Conservation (phyloP, 2,113 vertebrate genomes). For the Anolis carolinensis region DNA sequence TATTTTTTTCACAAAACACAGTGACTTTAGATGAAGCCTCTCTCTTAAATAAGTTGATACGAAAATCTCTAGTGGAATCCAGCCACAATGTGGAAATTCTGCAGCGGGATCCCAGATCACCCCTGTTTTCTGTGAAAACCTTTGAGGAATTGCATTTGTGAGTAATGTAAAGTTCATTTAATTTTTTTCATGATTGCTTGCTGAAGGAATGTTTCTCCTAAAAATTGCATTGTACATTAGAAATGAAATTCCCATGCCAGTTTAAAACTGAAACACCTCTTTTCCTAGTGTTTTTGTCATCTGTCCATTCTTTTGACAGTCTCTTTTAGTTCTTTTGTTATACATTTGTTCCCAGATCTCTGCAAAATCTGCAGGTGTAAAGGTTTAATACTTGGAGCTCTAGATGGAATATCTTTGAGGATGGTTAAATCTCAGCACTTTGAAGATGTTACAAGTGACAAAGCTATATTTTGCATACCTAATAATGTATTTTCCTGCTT, state of each 20-base stretch:
- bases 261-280: too few species aligned
- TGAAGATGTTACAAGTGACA: too few species aligned
- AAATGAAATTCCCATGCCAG: not conserved
- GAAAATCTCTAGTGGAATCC: constrained; percentile 75
- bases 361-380: too few species aligned
- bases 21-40: constrained; percentile 68
- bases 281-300: too few species aligned
- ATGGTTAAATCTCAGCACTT: too few species aligned
- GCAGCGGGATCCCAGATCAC: constrained; percentile 77
- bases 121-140: constrained; percentile 74
- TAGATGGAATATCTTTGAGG: too few species aligned
- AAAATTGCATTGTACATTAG: too few species aligned
- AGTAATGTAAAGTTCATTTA: constrained; percentile 43
- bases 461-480: not conserved
- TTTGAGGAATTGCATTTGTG: constrained; percentile 79
- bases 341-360: too few species aligned
- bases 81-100: constrained; percentile 74
- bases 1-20: constrained; percentile 21
- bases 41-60: constrained; percentile 79
- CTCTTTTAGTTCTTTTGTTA: too few species aligned
- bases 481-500: not conserved
- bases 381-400: too few species aligned
- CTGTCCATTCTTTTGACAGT: too few species aligned
- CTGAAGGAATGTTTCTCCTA: not conserved
- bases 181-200: not conserved